phyloP scores from a whole-genome alignment of 2,888 invertebrate species.

The Microchrysa polita region DNA sequence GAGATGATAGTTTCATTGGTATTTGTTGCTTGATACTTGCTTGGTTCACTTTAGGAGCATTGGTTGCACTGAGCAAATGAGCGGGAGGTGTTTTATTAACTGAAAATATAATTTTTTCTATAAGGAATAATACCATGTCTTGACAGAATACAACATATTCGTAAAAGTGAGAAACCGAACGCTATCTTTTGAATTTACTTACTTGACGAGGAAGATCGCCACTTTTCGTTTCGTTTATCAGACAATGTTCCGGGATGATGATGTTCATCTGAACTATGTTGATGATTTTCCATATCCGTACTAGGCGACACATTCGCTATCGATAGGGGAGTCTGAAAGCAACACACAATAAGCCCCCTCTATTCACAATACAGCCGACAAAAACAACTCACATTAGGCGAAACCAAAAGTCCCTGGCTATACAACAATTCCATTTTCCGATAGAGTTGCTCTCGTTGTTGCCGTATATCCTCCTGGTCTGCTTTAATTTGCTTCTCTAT shows the following conservation, averaged over 20 bases:
- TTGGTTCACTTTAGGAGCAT: constrained; percentile 77
- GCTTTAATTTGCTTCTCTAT: constrained; percentile 69
- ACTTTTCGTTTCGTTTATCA: constrained; percentile 64
- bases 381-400: constrained; percentile 67
- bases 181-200: constrained; percentile 48
- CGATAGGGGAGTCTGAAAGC: constrained; percentile 57
- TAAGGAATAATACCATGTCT: no score
- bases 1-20: constrained; percentile 85
- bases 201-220: constrained; percentile 61
- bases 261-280: constrained; percentile 55
- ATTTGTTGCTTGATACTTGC: constrained; percentile 84
- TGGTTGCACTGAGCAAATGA: constrained; percentile 80
- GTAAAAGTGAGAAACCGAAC: constrained; percentile 51
- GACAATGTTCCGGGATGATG: constrained; percentile 54
- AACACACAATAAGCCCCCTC: no score
- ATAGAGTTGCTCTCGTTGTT: constrained; percentile 91
- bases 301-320: constrained; percentile 54
- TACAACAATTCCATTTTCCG: constrained; percentile 85
- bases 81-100: constrained; percentile 71
- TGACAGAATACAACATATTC: no score
- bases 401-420: constrained; percentile 76
- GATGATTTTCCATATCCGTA: constrained; percentile 56
- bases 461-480: constrained; percentile 86
- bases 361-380: no score
- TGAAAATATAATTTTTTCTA: no score